Base-by-base conservation (phyloP, 2,888 invertebrate genomes). In the Mythimna albipuncta region DNA sequence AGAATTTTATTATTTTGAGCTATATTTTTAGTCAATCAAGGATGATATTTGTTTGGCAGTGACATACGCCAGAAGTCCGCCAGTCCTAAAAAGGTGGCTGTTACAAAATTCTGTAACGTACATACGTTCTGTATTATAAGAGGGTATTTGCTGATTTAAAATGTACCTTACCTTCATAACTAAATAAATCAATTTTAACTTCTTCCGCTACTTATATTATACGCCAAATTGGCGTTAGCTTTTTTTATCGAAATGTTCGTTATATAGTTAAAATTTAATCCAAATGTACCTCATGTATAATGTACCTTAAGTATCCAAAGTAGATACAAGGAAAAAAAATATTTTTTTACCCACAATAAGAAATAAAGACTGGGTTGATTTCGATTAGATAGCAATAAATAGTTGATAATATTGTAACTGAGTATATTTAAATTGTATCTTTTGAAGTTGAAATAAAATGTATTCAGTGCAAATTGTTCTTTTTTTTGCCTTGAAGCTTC, bases 301-400 rank as follows among this genome's bases (percentile, higher is more conserved):
- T 71, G 69, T 82, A 82, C 70, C 50, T 71, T 64, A 41, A 64
- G 68, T 82, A 79, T 77, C 69, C 66, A 80, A 71, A 70, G 68
- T 83, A 82, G 69, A 70, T 64, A 70, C 72, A 78, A 77, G 79
- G 65, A 83, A 85, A 64, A 38, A 32, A 58, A 50, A 58, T 89
- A 88, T 89, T 89, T 89, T 89, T 88, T 79, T 89, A 89, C 79
- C 84, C 77, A 84, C 83, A 82, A 26, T 72, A 74, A 64, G 77
- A 74, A 74, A 79, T 74, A 82, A 89, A 89, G 89, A 89, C 89
- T 89, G 89, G 89, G 80, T 82, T 89, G 67, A 83, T 77, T 85
- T 85, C 54, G 57, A 75, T 78, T 82, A 77, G 82, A 78, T 85
- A 83, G 84, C 75, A 86, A 78, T 83, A 83, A 74, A 71, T 84